Evolutionary conservation across 1,140 invertebrate species (phyloP).

Genomic region (Saccostrea echinata): DNA sequence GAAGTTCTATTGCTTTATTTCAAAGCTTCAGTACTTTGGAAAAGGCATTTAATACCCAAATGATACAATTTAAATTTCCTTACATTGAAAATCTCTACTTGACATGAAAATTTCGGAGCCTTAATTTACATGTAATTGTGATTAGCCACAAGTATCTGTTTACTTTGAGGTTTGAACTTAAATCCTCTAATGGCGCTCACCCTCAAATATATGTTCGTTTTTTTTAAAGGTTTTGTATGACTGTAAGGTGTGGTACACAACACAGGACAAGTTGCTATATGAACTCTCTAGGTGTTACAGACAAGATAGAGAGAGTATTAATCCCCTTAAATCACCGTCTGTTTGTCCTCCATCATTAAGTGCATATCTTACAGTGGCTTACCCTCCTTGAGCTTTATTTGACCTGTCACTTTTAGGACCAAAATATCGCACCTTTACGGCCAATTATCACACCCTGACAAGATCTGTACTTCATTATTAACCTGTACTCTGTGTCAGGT

Average conservation of each 20-base stretch:
- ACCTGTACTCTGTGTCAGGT: not conserved
- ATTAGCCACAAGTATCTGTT: not conserved
- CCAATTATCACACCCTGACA: conserved; percentile 3
- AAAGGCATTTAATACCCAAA: conserved; percentile 12
- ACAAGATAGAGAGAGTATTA: not conserved
- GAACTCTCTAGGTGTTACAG: not conserved
- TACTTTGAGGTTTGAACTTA: not conserved
- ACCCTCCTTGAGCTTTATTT: conserved; percentile 17
- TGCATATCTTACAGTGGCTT: conserved; percentile 22
- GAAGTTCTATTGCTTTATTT: not conserved
- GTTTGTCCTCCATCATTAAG: conserved; percentile 14
- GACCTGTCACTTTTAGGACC: conserved; percentile 18
- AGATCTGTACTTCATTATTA: not conserved
- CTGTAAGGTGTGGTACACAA: not conserved
- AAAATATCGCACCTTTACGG: conserved; percentile 26
- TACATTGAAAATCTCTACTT: conserved; percentile 22
- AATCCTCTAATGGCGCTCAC: not conserved
- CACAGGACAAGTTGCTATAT: not conserved
- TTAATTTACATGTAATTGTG: not conserved
- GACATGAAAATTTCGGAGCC: not conserved
- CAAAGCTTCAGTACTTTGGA: not conserved
- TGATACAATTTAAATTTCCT: conserved; percentile 6
- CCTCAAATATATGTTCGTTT: not conserved
- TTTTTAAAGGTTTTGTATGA: not conserved
- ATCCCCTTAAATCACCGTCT: conserved; percentile 15